Evolutionary conservation across 2,797 vertebrate species (phyloP), one percentile per base, ranked within the genome.

Genomic region (Sebastes iracundus): DNA sequence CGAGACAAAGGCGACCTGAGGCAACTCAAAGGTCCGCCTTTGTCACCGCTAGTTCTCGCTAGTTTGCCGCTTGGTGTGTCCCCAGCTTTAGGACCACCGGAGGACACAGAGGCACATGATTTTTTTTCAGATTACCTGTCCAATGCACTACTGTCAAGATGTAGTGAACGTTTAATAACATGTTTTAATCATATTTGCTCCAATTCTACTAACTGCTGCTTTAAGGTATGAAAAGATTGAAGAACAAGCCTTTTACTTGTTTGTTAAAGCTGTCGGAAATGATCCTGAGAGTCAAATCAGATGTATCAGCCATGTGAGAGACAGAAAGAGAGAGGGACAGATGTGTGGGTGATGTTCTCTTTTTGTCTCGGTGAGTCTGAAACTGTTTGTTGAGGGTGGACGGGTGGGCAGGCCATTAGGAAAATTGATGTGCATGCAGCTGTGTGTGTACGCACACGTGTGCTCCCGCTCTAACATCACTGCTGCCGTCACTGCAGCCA

Each of bases 401-500:
- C 9, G 77, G 82, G 85, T 85, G 89, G 84, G 87, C 64, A 69
- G 87, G 72, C 87, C 86, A 93, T 93, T 91, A 92, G 84, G 77
- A 86, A 87, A 92, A 92, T 82, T 72, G 86, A 82, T 84, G 87
- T 81, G 78, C 77, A 32, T 77, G 75, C 77, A 85, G 78, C 77
- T 76, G 87, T 79, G 77, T 85, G 75, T 63, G 63, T 74, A 71
- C 27, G 32, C 52, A 33, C 63, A 35, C 71, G 79, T 82, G 80
- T 72, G 70, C 33, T 60, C 23, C 67, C 52, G 74, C 84, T 88
- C 87, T 90, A 92, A 93, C 91, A 92, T 94, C 93, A 93, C 86
- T 90, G 90, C 91, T 94, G 93, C 77, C 94, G 93, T 94, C 93
- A 94, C 87, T 83, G 90, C 90, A 92, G 91, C 92, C 92, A 90